Evolutionary conservation across 2,113 vertebrate genomes (phyloP).

Genomic region (Rhynchopsitta pachyrhyncha): DNA sequence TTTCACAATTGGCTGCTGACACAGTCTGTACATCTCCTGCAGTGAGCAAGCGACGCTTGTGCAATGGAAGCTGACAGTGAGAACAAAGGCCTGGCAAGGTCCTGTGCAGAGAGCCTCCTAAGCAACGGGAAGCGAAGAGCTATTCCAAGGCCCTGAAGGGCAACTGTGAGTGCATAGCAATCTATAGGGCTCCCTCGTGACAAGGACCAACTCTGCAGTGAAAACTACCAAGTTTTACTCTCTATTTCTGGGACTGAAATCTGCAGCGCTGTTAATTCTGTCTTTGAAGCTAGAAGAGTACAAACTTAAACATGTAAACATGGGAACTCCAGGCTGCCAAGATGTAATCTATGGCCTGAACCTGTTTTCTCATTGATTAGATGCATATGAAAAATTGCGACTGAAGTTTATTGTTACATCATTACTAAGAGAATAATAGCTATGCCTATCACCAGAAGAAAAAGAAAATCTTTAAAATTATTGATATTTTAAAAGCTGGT

Average conservation of each 20-base stretch:
- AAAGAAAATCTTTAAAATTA: neutral
- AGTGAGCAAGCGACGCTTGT: neutral
- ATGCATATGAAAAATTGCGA: neutral
- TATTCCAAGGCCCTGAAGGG: neutral
- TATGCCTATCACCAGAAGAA: neutral
- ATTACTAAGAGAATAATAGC: neutral
- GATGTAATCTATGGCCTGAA: neutral
- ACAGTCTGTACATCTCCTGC: neutral
- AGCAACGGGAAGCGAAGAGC: neutral
- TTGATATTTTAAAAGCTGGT: neutral
- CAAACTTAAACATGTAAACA: neutral
- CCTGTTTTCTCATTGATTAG: neutral
- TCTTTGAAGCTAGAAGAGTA: neutral
- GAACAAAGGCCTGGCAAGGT: neutral
- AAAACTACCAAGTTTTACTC: neutral
- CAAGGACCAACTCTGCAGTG: no score
- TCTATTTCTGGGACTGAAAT: neutral
- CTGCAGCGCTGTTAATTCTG: neutral
- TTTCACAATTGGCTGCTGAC: rapidly evolving
- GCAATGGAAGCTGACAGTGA: neutral
- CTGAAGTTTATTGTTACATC: neutral
- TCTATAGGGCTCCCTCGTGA: neutral
- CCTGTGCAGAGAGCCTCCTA: neutral
- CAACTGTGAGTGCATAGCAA: neutral
- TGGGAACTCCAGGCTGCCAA: neutral